These are phyloP conservation scores for Rotaria magnacalcarata DNA, from an alignment of 2,888 invertebrate genomes.

Conservation along the genomic window DNA sequence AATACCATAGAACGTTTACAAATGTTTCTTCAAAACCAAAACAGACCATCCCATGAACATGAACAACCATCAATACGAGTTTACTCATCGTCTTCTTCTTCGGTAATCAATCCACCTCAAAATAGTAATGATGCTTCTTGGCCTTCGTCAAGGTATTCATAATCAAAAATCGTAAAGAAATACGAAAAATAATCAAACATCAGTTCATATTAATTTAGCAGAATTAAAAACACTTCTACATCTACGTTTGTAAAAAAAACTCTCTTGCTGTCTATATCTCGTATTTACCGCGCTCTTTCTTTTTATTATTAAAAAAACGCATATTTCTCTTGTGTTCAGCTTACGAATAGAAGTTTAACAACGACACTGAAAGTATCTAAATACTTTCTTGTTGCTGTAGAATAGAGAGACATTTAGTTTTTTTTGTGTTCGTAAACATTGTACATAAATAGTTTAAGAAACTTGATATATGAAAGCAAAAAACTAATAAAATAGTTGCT, in stretches of 20 bases:
- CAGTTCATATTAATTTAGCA: background rate
- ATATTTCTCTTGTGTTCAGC: background rate
- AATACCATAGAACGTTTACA: background rate
- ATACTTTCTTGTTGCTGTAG: background rate
- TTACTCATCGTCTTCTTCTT: background rate
- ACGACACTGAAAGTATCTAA: background rate
- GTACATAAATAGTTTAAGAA: background rate
- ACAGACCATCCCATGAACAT: background rate
- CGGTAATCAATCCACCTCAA: background rate
- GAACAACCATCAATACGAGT: background rate
- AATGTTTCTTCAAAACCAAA: background rate
- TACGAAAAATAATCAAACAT: background rate
- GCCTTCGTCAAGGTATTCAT: background rate
- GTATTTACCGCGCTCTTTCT: background rate
- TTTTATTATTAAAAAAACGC: background rate
- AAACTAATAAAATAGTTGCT: background rate
- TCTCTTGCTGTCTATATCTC: background rate
- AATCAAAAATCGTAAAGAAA: background rate
- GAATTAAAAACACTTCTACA: background rate
- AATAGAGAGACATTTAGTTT: background rate
- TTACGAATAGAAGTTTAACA: background rate
- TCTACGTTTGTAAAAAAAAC: background rate
- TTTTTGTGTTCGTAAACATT: background rate
- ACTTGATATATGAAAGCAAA: background rate
- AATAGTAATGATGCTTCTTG: background rate